phyloP scores from a whole-genome alignment of 2,113 vertebrate species.

The Antechinus stuartii region DNA sequence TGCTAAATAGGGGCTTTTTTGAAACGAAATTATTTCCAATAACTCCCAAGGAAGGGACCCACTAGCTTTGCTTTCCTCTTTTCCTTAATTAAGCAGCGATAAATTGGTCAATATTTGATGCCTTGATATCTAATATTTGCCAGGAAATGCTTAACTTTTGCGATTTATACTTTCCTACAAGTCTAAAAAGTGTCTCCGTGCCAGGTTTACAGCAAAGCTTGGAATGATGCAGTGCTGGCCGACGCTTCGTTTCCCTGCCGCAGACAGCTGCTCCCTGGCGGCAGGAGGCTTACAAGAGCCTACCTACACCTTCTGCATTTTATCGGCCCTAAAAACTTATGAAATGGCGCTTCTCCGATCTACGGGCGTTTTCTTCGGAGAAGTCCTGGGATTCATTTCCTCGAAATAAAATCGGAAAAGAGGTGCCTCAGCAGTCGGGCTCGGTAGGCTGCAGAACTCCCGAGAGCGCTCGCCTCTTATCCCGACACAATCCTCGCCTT shows the following conservation, averaged over 20 bases:
- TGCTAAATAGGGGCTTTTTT: neutral
- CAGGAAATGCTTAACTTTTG: neutral
- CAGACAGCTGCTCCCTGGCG: neutral
- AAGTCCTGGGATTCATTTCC: neutral
- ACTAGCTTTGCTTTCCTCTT: neutral
- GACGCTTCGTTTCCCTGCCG: neutral
- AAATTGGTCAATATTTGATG: neutral
- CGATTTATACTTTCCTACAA: neutral
- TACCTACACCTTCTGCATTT: neutral
- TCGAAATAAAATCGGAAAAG: neutral
- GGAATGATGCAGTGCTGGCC: neutral
- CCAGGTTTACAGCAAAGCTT: neutral
- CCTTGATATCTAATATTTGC: neutral
- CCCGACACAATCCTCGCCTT: neutral
- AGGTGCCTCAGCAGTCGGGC: neutral
- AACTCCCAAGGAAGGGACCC: neutral
- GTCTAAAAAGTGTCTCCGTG: neutral
- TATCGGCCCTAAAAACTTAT: neutral
- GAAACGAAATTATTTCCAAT: neutral
- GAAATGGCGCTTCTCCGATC: neutral
- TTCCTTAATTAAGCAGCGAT: neutral
- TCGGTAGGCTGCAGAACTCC: neutral
- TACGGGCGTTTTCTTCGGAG: neutral
- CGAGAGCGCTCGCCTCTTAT: neutral
- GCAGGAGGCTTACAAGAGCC: neutral